Evolutionary conservation across 2,797 vertebrate genomes (phyloP).

Genomic region (Halcyon badia): DNA sequence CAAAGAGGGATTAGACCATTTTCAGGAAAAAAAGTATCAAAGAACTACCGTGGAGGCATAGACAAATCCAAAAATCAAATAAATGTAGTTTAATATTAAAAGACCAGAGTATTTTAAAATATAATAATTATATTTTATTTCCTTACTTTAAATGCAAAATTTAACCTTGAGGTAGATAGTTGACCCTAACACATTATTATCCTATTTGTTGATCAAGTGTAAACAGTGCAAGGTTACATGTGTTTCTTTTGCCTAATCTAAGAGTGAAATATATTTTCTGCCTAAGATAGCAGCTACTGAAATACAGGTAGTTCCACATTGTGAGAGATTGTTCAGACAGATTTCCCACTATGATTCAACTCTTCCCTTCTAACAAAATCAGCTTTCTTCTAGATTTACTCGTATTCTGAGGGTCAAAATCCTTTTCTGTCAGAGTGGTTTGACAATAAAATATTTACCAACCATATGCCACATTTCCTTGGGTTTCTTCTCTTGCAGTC

Average conservation of each 20-base stretch:
- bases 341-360: not conserved
- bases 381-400: not conserved
- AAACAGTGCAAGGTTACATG: not conserved
- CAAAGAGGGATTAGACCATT: not conserved
- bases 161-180: not conserved
- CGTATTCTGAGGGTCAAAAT: not conserved
- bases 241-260: not conserved
- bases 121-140: not conserved
- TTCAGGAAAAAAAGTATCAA: not conserved
- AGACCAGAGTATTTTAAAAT: not conserved
- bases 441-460: not conserved
- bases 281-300: no score
- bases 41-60: not conserved
- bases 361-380: not conserved
- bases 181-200: not conserved
- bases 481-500: not conserved
- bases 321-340: no score
- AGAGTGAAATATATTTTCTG: not conserved
- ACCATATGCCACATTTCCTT: not conserved
- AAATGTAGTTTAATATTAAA: not conserved
- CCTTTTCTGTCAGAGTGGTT: not conserved
- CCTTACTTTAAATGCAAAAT: not conserved
- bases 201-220: not conserved
- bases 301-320: no score
- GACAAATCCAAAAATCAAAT: not conserved